phyloP scores from a whole-genome alignment of 2,113 vertebrate genomes.

The Eubucco bourcierii region DNA sequence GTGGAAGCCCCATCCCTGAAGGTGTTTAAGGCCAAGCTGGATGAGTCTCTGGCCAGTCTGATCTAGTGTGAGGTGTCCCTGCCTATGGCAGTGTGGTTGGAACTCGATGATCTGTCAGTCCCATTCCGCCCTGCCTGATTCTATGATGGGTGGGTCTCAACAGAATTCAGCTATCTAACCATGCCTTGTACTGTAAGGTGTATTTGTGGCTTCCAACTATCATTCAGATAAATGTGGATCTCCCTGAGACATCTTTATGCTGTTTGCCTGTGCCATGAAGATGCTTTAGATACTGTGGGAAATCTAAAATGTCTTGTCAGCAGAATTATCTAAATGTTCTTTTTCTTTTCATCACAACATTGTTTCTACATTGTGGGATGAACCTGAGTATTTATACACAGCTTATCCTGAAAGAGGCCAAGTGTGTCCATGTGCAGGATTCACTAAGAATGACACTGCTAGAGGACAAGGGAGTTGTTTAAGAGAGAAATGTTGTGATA shows the following conservation, averaged over 20 bases:
- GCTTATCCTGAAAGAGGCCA: background rate
- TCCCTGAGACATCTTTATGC: background rate
- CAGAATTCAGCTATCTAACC: background rate
- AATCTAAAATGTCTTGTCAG: background rate
- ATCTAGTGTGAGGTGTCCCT: no score
- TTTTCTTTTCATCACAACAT: background rate
- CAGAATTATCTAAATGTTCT: background rate
- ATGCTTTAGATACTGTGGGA: background rate
- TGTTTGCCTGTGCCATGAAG: background rate
- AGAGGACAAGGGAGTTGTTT: background rate
- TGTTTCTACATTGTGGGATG: background rate
- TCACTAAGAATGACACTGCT: background rate
- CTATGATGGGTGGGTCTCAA: background rate
- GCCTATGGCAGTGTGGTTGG: no score
- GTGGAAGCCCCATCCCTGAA: no score
- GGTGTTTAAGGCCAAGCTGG: no score
- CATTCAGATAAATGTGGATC: background rate
- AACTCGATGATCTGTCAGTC: no score
- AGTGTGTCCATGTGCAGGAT: background rate
- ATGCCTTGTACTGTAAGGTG: background rate
- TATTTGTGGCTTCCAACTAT: background rate
- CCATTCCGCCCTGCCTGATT: no score
- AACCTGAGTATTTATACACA: background rate
- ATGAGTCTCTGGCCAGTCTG: no score
- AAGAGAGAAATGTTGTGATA: background rate